These are phyloP conservation scores for Leuciscus idus DNA, from an alignment of 2,113 vertebrate species.

Conservation along the genomic window DNA sequence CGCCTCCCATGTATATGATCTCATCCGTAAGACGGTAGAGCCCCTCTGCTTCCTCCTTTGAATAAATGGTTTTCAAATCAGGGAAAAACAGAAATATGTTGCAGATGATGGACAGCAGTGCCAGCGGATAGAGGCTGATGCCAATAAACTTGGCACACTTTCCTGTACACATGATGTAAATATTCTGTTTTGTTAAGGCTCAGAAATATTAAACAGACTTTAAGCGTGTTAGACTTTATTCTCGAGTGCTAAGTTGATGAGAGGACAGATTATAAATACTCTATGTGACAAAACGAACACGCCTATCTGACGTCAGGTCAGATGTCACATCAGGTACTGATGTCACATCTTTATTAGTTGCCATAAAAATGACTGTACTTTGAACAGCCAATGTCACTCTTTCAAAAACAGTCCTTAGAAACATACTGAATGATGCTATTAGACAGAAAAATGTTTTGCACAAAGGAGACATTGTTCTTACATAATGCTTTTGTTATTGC, in stretches of 20 bases:
- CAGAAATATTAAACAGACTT: neutral
- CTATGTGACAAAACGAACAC: neutral
- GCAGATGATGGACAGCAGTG: constrained; percentile 66
- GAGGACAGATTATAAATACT: constrained; percentile 13
- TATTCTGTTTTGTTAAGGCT: neutral
- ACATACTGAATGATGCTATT: neutral
- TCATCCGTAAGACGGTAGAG: constrained; percentile 59
- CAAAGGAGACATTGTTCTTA: no score
- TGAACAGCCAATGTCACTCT: neutral
- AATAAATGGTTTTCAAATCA: constrained; percentile 48
- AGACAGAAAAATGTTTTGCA: neutral
- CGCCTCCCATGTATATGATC: constrained; percentile 73
- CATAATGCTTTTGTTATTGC: no score
- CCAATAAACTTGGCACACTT: constrained; percentile 71
- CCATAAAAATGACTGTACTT: neutral
- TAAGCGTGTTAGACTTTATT: neutral
- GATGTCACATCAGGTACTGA: neutral
- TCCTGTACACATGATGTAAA: constrained; percentile 71
- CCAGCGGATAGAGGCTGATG: constrained; percentile 67
- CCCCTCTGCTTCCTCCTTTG: neutral
- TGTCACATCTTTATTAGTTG: neutral
- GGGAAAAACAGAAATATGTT: constrained; percentile 77
- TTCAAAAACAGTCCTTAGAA: neutral
- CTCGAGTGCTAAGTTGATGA: neutral
- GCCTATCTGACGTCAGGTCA: neutral